Base-by-base conservation (phyloP, 2,888 invertebrate genomes). In the Cylloceria caligata region DNA sequence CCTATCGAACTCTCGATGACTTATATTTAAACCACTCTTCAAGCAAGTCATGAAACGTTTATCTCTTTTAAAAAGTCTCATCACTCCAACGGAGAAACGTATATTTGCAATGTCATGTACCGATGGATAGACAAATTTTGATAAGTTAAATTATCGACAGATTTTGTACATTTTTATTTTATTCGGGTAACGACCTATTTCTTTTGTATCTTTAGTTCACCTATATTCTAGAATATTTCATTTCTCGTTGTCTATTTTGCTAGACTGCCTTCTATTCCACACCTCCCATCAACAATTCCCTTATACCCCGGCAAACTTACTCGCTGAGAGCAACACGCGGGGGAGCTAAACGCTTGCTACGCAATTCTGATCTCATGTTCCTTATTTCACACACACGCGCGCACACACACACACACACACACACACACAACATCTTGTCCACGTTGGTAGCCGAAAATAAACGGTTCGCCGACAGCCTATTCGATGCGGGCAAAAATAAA, bases 1-100 rank as follows among this genome's bases (percentile, higher is more conserved):
- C 86, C 88, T 89, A 91, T 92, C 89, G 89, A 90, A 91, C 88
- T 86, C 88, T 87, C 87, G 88, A 90, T 87, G 88, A 86, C 86
- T 90, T 89, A 90, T 88, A 90, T 90, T 90, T 86, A 79, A 83
- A 77, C 83, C 34, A 57, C 80, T 76, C 80, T 57, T 45, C 68
- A 30, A 49, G 19, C 69, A 34, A 67, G 60, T 49, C 71, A 16
- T 39, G 67, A 68, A 45, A 57, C 19, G 7, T 30, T 36, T 52
- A 30, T 55, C 60, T 77, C 62, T 76, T 80, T 16, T 9, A n/a
- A 62, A 68, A 55, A 68, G 36, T 68, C 42, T 69, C 45, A 47
- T 67, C 9, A 21, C 16, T 27, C 39, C 21, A 36, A 42, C 9
- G 49, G 5, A 2, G 9, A 60, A n/a, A 16, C 60, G 30, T 19